These are phyloP conservation scores for Oligia fasciuncula DNA, from an alignment of 2,888 invertebrate genomes.

Conservation along the genomic window DNA sequence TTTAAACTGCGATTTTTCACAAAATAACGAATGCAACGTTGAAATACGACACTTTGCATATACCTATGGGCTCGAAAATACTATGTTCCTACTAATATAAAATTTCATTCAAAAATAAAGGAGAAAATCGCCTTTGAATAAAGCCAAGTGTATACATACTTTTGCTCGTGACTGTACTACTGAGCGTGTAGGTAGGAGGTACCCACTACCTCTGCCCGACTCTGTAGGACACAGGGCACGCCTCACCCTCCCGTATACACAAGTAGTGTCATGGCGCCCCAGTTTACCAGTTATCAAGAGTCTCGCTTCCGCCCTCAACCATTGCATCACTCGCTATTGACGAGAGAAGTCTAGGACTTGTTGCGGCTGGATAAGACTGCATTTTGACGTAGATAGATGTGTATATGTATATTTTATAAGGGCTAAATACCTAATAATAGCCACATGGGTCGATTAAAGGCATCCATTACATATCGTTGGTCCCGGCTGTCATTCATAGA, in stretches of 20 bases:
- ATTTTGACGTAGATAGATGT: background rate
- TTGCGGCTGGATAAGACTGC: conserved; percentile 12
- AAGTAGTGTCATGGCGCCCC: background rate
- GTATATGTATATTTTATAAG: too few relatives aligned
- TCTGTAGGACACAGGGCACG: background rate
- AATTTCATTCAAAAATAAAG: too few relatives aligned
- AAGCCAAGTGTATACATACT: too few relatives aligned
- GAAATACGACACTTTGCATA: too few relatives aligned
- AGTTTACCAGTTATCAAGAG: conserved; percentile 36
- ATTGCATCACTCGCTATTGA: conserved; percentile 43
- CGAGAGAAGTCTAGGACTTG: conserved; percentile 11
- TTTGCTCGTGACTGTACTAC: too few relatives aligned
- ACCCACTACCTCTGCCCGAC: background rate
- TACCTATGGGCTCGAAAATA: too few relatives aligned
- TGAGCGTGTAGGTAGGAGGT: background rate
- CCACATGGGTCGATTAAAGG: background rate
- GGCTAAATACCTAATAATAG: background rate
- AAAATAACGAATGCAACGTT: too few relatives aligned
- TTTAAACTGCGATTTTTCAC: too few relatives aligned
- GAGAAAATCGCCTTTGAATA: too few relatives aligned
- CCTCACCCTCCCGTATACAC: background rate
- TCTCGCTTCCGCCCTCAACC: conserved; percentile 24
- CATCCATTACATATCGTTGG: background rate
- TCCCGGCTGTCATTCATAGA: background rate
- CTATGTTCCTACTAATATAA: too few relatives aligned